phyloP scores from a whole-genome alignment of 2,888 invertebrate species.

The Smittia aterrima region DNA sequence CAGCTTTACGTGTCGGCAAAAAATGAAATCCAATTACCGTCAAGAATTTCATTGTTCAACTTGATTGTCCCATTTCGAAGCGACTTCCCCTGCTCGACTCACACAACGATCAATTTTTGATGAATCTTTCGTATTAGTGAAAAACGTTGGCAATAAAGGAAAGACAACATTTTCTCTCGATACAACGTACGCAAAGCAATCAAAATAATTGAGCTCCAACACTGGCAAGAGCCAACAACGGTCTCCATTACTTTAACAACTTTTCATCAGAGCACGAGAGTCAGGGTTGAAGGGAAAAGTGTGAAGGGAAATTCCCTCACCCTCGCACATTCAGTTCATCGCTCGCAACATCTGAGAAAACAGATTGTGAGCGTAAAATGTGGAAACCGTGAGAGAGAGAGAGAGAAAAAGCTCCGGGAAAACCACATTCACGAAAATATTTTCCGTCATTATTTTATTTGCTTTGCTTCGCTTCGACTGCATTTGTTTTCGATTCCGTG shows the following conservation, averaged over 20 bases:
- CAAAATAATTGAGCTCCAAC: constrained; percentile 34
- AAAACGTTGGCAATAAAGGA: constrained; percentile 20
- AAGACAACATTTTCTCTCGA: constrained; percentile 23
- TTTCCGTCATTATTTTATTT: constrained; percentile 40
- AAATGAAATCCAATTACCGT: too few relatives aligned
- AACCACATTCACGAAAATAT: constrained; percentile 23
- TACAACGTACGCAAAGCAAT: constrained; percentile 11
- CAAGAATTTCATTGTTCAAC: too few relatives aligned
- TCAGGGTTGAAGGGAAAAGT: not conserved
- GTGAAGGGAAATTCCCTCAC: not conserved
- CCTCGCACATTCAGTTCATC: not conserved
- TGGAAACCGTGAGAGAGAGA: not conserved
- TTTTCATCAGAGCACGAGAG: not conserved
- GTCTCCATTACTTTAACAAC: not conserved
- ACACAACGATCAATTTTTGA: constrained; percentile 16
- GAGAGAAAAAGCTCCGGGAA: not conserved
- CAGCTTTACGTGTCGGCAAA: too few relatives aligned
- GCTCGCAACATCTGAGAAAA: not conserved
- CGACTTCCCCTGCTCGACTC: not conserved
- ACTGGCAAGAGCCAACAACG: not conserved
- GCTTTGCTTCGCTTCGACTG: constrained; percentile 41
- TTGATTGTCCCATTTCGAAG: not conserved
- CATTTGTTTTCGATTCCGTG: constrained; percentile 32
- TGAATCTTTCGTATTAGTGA: constrained; percentile 4
- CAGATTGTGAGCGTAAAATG: not conserved